These are phyloP conservation scores for Fulica atra DNA, from an alignment of 2,113 vertebrate genomes.

Conservation along the genomic window DNA sequence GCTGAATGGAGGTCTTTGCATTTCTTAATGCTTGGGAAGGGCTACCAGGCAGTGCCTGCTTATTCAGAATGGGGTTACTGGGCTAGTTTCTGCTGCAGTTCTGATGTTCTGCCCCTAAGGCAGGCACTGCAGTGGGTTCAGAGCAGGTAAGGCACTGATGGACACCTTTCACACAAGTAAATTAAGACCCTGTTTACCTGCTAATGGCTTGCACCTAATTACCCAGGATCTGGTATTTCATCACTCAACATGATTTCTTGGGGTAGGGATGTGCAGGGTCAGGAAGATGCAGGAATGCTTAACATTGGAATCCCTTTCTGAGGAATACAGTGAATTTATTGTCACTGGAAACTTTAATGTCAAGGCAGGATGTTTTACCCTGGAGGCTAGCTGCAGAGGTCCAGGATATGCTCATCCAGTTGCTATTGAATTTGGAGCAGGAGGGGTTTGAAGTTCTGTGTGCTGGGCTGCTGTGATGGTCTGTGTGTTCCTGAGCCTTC, in stretches of 20 bases:
- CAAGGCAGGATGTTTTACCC: background rate
- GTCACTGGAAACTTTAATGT: background rate
- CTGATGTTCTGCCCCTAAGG: background rate
- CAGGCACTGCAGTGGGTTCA: background rate
- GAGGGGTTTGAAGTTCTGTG: background rate
- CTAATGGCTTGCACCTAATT: background rate
- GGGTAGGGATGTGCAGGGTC: rapidly evolving
- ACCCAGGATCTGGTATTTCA: background rate
- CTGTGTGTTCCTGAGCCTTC: background rate
- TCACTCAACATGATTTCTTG: background rate
- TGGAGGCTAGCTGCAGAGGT: background rate
- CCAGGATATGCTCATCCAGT: background rate
- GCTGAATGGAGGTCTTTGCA: background rate
- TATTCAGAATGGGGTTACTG: background rate
- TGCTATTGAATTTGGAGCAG: background rate
- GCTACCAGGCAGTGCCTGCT: background rate
- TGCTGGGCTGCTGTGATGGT: background rate
- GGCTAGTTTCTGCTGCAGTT: background rate
- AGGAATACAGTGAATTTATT: background rate
- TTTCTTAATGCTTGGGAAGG: background rate
- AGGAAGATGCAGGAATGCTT: background rate
- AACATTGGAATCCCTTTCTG: background rate
- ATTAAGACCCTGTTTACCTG: background rate
- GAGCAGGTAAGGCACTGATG: rapidly evolving
- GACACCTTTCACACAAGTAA: background rate